Base-by-base conservation (phyloP, 2,888 invertebrate species). In the Tuberolachnus salignus region DNA sequence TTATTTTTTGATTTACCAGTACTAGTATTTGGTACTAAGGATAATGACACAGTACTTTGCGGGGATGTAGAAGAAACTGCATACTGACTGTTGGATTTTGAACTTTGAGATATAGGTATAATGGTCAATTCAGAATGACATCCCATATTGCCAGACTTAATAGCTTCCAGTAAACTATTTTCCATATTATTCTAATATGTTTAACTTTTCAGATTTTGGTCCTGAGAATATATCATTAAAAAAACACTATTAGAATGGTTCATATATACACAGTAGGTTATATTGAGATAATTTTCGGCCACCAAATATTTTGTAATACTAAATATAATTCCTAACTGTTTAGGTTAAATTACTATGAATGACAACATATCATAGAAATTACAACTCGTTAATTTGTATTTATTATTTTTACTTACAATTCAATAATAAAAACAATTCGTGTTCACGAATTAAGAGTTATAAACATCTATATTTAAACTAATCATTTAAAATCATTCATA, bases 111-210 rank as follows among this genome's bases (percentile, higher is more conserved):
- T 67, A 78, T 78, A 42, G 78, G 78, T 44, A 78, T 78, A 16
- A 78, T 78, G 42, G 78, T 78, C 23, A 78, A 57, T 49, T 78
- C 78, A 14, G 78, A 78, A 51, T 78, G 78, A 1, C 78, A 78
- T 78, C 78, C 67, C 78, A 78, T 78, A 14, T 78, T 78, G 11
- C 78, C 78, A 49, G 78, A 78, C 57, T 78, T 78, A 4, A 78
- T 78, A 59, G 78, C 78, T 67, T 78, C 78, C 13, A 78, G 59
- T 59, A 78, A 78, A 69, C 78, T 78, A 78, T 78, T 78, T 69
- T 78, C 78, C 78, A 78, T 75, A 23, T 19, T 78, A 46, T 59
- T 21, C 1, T 72, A n/a, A 57, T 19, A 26, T 59, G 11, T 16
- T 26, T 42, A 57, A 46, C 44, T 46, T n/a, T 26, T 49, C 23